phyloP scores from a whole-genome alignment of 2,113 vertebrate species.

The Martes martes region DNA sequence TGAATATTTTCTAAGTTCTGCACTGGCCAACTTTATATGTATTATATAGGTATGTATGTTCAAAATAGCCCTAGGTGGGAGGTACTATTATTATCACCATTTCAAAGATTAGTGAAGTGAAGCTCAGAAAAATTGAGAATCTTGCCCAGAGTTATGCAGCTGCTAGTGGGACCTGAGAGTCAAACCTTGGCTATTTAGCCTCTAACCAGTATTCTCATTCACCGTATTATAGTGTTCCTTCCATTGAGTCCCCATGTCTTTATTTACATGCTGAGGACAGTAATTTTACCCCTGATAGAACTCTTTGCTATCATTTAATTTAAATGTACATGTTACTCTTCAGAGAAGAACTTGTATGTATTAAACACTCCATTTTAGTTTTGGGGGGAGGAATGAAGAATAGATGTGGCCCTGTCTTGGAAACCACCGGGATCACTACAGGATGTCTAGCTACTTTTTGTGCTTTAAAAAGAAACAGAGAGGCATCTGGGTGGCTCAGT shows the following conservation, averaged over 20 bases:
- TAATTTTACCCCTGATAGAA: not conserved
- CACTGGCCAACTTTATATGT: not conserved
- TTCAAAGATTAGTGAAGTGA: conserved; percentile 22
- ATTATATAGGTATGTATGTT: not conserved
- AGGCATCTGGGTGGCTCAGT: not conserved
- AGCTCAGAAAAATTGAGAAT: conserved; percentile 2
- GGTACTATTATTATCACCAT: not conserved
- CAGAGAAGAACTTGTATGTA: not conserved
- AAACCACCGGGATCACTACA: not conserved
- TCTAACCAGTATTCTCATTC: not conserved
- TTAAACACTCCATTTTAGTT: not conserved
- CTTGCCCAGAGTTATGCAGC: not conserved
- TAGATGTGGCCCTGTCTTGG: not conserved
- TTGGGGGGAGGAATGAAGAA: not conserved
- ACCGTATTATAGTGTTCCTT: not conserved
- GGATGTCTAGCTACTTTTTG: not conserved
- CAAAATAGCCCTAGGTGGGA: not conserved
- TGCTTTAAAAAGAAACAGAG: not conserved
- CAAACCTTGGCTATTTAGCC: not conserved
- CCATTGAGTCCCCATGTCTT: not conserved
- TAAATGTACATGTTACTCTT: not conserved
- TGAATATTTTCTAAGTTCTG: not conserved
- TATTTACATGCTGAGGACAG: not conserved
- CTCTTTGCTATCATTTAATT: not conserved
- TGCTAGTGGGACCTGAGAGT: not conserved